These are phyloP conservation scores for Ceratosolen fusciceps DNA, from an alignment of 1,140 invertebrate genomes.

Conservation along the genomic window DNA sequence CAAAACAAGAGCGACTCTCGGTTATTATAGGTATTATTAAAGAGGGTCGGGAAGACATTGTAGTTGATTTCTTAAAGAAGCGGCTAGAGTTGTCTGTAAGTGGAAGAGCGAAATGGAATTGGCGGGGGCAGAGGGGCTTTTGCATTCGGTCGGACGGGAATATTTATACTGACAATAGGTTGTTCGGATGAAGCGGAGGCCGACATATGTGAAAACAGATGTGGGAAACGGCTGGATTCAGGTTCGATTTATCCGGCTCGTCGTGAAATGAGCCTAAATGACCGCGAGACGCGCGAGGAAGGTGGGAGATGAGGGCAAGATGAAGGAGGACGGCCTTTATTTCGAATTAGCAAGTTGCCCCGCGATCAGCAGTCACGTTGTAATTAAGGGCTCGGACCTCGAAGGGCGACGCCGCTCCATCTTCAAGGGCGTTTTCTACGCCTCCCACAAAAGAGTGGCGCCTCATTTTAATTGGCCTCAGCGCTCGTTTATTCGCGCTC, in stretches of 20 bases:
- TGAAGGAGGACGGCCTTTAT: constrained; percentile 37
- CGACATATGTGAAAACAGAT: constrained; percentile 6
- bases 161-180: not conserved
- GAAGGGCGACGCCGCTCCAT: constrained; percentile 31
- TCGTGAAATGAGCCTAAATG: not conserved
- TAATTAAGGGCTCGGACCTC: constrained; percentile 38
- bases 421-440: constrained; percentile 24
- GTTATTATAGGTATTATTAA: no score
- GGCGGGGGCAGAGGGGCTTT: not conserved
- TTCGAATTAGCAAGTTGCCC: constrained; percentile 33
- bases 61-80: no score
- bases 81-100: no score
- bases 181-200: not conserved
- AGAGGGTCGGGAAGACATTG: no score
- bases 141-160: not conserved
- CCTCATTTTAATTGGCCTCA: constrained; percentile 46
- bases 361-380: constrained; percentile 47
- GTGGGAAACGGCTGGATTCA: not conserved
- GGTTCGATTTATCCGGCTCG: not conserved
- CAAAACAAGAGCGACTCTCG: no score
- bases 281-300: constrained; percentile 41
- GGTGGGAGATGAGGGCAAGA: not conserved
- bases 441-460: constrained; percentile 31
- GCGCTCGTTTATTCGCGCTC: constrained; percentile 33
- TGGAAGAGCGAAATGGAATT: no score